These are phyloP conservation scores for Macquaria ambigua DNA, from an alignment of 2,113 vertebrate species.

Conservation along the genomic window DNA sequence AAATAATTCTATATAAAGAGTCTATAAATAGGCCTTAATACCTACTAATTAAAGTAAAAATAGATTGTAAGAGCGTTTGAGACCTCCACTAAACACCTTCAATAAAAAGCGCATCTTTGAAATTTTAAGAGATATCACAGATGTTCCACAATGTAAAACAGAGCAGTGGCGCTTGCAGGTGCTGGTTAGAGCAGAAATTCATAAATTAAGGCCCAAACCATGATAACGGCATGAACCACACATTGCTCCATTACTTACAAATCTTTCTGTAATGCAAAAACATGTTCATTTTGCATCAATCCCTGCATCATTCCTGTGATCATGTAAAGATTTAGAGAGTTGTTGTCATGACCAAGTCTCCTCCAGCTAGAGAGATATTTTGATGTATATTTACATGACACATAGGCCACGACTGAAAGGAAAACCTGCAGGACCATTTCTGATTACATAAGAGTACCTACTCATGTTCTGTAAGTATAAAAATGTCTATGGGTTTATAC, in stretches of 20 bases:
- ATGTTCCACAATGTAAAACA: background rate
- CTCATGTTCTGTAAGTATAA: background rate
- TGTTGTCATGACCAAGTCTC: background rate
- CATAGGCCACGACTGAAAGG: background rate
- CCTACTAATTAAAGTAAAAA: background rate
- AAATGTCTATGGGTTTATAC: background rate
- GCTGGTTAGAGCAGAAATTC: background rate
- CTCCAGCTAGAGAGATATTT: background rate
- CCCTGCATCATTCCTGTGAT: background rate
- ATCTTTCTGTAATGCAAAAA: background rate
- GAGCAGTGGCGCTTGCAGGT: background rate
- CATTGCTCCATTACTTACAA: background rate
- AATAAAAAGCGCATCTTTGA: background rate
- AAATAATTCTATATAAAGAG: background rate
- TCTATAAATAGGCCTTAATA: background rate
- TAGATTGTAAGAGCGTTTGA: background rate
- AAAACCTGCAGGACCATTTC: background rate
- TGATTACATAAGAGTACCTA: conserved; percentile 8
- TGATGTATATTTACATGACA: background rate
- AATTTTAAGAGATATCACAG: background rate
- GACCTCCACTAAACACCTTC: background rate
- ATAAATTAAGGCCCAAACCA: background rate
- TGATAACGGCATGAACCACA: background rate
- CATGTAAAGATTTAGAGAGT: background rate
- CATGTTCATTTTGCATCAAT: background rate